Evolutionary conservation across 2,888 invertebrate genomes (phyloP).

Genomic region (Xanthia togata): DNA sequence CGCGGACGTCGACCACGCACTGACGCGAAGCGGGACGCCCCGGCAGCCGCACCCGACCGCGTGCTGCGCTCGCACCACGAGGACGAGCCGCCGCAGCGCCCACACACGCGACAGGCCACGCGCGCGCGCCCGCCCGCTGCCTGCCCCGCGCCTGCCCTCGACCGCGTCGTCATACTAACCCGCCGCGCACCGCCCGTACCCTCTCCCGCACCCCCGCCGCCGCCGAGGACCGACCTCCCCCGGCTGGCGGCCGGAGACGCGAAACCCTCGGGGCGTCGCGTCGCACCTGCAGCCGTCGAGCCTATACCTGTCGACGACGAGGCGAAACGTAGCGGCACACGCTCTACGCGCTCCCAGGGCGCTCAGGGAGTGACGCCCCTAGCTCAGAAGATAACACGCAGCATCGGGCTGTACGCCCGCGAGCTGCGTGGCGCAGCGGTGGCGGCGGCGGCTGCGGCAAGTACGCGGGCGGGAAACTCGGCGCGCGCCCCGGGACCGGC

Average conservation of each 20-base stretch:
- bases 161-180: slow-evolving; percentile 82
- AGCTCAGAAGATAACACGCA: slow-evolving; percentile 75
- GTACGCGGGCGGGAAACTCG: slow-evolving; percentile 83
- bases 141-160: slow-evolving; percentile 66
- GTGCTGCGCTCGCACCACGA: slow-evolving; percentile 88
- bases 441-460: slow-evolving; percentile 71
- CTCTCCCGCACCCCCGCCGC: slow-evolving; percentile 59
- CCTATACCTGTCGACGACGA: slow-evolving; percentile 66
- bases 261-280: slow-evolving; percentile 56
- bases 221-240: slow-evolving; percentile 63
- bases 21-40: slow-evolving; percentile 70
- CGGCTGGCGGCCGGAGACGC: slow-evolving; percentile 54
- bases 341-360: slow-evolving; percentile 74
- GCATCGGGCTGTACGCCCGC: slow-evolving; percentile 75
- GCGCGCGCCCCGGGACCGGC: slow-evolving; percentile 85
- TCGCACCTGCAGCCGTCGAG: slow-evolving; percentile 61
- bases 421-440: slow-evolving; percentile 74
- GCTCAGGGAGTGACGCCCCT: slow-evolving; percentile 69
- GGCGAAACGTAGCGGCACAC: slow-evolving; percentile 60
- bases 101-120: slow-evolving; percentile 77
- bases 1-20: slow-evolving; percentile 77
- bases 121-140: slow-evolving; percentile 61
- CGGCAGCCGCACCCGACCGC: slow-evolving; percentile 75
- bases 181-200: slow-evolving; percentile 74
- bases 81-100: slow-evolving; percentile 74